A percentile compares a stretch with the other conserved stretches of the same genome.
phyloP scores from a whole-genome alignment of 1,140 invertebrate genomes.

The Caenorhabditis latens region DNA sequence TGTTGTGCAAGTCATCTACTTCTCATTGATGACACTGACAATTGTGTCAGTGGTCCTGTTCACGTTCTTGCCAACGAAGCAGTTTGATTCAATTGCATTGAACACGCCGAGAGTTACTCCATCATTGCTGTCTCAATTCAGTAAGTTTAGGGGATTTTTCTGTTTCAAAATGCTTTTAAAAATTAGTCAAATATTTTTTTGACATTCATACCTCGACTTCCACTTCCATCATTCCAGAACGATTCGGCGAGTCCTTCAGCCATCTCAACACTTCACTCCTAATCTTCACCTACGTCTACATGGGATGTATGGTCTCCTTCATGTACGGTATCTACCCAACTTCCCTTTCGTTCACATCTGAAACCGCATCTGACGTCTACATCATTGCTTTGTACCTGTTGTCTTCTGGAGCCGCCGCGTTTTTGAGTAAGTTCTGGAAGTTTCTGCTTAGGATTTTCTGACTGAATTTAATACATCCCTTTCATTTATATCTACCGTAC shows the following conservation, averaged over 20 bases:
- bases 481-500: no score
- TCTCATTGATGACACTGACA: conserved; percentile 16
- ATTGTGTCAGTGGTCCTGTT: conserved; percentile 53
- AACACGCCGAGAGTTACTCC: conserved; percentile 46
- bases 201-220: no score
- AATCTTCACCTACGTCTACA: conserved; percentile 52
- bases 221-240: background rate
- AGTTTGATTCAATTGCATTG: conserved; percentile 56
- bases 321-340: conserved; percentile 62
- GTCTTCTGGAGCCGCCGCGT: conserved; percentile 39
- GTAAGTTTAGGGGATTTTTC: conserved; percentile 13
- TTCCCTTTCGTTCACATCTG: conserved; percentile 50
- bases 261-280: conserved; percentile 51
- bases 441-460: background rate
- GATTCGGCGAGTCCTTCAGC: conserved; percentile 28
- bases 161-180: background rate
- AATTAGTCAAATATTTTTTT: background rate
- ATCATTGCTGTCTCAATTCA: conserved; percentile 47
- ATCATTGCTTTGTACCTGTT: conserved; percentile 51
- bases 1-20: conserved; percentile 51
- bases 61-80: conserved; percentile 55
- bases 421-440: conserved; percentile 23
- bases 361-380: conserved; percentile 43
- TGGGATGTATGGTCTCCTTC: conserved; percentile 61
- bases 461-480: no score